phyloP scores from a whole-genome alignment of 2,888 invertebrate genomes.

The Cremastobaeus sp. region DNA sequence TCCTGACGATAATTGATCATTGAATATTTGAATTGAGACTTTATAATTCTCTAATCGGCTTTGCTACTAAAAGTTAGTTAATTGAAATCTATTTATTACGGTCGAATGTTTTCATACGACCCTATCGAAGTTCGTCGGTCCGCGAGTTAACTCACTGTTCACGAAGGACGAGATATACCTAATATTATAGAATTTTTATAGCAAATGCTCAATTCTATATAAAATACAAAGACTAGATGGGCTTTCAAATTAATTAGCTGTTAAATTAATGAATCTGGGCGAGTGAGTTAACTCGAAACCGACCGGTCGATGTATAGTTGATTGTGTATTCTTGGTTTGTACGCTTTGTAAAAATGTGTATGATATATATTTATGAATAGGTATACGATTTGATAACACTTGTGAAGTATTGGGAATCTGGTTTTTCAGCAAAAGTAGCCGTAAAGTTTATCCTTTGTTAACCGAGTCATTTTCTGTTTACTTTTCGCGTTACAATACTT shows the following conservation, averaged over 20 bases:
- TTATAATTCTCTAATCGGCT: conserved; percentile 26
- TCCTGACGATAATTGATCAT: conserved; percentile 4
- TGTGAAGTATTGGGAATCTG: conserved; percentile 53
- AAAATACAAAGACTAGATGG: conserved; percentile 9
- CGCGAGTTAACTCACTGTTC: conserved; percentile 5
- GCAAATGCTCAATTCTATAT: conserved; percentile 27
- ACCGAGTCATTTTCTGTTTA: too few relatives aligned
- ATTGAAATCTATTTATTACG: conserved; percentile 34
- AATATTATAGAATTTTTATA: conserved; percentile 6
- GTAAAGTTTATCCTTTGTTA: background rate
- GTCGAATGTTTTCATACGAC: conserved; percentile 33
- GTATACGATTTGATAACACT: conserved; percentile 54
- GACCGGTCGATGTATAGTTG: conserved; percentile 6
- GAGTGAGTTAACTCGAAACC: background rate
- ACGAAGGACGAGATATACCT: background rate
- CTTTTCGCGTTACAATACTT: too few relatives aligned
- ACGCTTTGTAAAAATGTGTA: conserved; percentile 57
- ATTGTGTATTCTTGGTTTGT: conserved; percentile 46
- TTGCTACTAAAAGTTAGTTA: conserved; percentile 31
- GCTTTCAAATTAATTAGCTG: conserved; percentile 14
- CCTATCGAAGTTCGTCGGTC: conserved; percentile 18
- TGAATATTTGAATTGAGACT: conserved; percentile 1
- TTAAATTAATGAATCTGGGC: background rate
- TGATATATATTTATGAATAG: conserved; percentile 54
- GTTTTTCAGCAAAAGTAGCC: conserved; percentile 7